Evolutionary conservation across 2,113 vertebrate genomes (phyloP), one percentile per base, ranked within the genome.

Genomic region (Girardinichthys multiradiatus): DNA sequence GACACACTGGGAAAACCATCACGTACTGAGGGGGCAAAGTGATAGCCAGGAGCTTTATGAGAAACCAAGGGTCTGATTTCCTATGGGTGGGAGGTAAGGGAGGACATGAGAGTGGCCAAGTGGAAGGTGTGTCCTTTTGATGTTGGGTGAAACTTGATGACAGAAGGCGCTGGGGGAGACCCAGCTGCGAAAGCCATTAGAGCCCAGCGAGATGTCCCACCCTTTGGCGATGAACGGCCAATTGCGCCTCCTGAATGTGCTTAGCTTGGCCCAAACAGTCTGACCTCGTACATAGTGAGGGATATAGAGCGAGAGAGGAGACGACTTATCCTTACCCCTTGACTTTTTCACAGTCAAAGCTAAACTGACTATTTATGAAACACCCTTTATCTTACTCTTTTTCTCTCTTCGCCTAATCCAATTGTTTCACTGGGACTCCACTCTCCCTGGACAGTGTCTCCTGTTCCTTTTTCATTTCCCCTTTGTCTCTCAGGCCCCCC

Each of bases 141-240:
- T 90, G 86, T 87, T 62, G 60, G 79, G 84, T 72, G 87, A 90
- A 91, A 89, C 82, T 65, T 87, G 87, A 92, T 86, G 80, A 90
- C 79, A 79, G 64, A 74, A 62, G 69, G 61, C 74, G 75, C 66
- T 0, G 57, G 63, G 87, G 76, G 62, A 70, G 70, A 77, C 68
- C 76, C 85, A 91, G 88, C 86, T 92, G 91, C 63, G 87, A 85
- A 92, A 91, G 79, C 79, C 85, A 92, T 92, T 89, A 90, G 72
- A 70, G 73, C 77, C 65, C 74, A 45, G 67, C 10, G 62, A 89
- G 71, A 88, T 66, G 69, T 82, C 85, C 77, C 87, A 82, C 89
- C 91, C 90, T 83, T 82, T 87, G 87, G 88, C 84, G 67, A 70
- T 29, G 33, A 72, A 70, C 1, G 70, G 57, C 26, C 73, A 72